Base-by-base conservation (phyloP, 2,888 invertebrate genomes). In the Crematogaster levior region DNA sequence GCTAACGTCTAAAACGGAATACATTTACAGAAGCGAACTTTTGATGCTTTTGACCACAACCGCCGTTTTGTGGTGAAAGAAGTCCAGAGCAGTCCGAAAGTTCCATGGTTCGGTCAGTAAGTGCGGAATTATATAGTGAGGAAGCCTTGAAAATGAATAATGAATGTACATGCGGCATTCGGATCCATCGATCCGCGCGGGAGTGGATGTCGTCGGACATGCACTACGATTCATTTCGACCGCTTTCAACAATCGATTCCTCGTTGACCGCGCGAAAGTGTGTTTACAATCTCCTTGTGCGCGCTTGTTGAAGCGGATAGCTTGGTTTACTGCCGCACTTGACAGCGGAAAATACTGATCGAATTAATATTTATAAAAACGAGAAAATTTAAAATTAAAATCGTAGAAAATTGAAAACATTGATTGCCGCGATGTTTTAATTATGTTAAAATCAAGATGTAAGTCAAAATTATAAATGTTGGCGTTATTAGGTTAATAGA, bases 101-200 rank as follows among this genome's bases (percentile, higher is more conserved):
- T 79, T 53, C 53, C 37, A 51, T 15, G 24, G 46, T 63, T 40
- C 27, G 61, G 46, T 27, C 30, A 63, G 75, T 34, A 7, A 74
- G 37, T 24, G 74, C 74, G 51, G 43, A 63, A 48, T n/a, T n/a
- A n/a, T n/a, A n/a, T 40, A 21, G 34, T 24, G 58, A 46, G 40
- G 9, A 58, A 82, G 21, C 66, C 60, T 73, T 72, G 51, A 27
- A 58, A 58, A 43, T 72, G 81, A 84, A 84, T 84, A 84, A 85
- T 82, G 43, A 81, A 85, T 73, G 48, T 58, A 79, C 56, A 40
- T 37, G 72, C 60, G 48, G 18, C 61, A 74, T 61, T 81, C 77
- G 48, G 37, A 40, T 15, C 15, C 77, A 75, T 81, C 77, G 72
- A 75, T 75, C 51, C 46, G 6, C 24, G 3, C 37, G 21, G n/a